Evolutionary conservation across 92 coral and sea anemone genomes (phyloP), one percentile per base, ranked within the genome.

Genomic region (Galaxea fascicularis): DNA sequence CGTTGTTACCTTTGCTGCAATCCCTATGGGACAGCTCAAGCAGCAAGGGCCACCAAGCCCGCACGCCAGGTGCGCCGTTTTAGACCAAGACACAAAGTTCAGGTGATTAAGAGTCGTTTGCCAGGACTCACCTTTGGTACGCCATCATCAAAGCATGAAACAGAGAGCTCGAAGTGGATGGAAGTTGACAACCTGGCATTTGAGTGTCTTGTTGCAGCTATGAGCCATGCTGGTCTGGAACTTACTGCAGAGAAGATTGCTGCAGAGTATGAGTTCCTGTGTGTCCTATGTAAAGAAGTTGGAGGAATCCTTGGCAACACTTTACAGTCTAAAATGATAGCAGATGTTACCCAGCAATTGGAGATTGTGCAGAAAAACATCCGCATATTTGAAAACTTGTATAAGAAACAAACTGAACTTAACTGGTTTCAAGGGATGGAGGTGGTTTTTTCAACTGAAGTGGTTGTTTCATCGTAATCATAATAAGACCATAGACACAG

Each of bases 1-100:
- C 95, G 95, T 59, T 91, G 95, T 56, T 84, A 73, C 86, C 83
- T 84, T 51, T 91, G 95, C 74, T 80, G 86, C 41, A 91, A 91
- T 75, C 95, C 95, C 16, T 80, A 84, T 73, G 95, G 95, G 15
- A 91, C 95, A 13, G 90, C 90, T 65, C 76, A 80, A 21, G 87
- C 80, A 45, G 87, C 87, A 65, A 83, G 29, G 52, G 87, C 87
- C 28, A 28, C 64, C 64, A 63, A 75, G 47, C 87, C 87, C 30
- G 67, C 87, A 29, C 80, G 81, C 26, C 80, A 63, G 67, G 81
- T 75, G 22, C 81, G 80, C 17, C 81, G 87, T 30, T 75, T 86
- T 45, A 76, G 95, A 54, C 86, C 92, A 20, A 88, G 87, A 45
- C 92, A 91, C 88, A 91, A 91, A 77, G 86, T 91, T 6, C 95